These are phyloP conservation scores for Caenorhabditis sinica DNA, from an alignment of 2,888 invertebrate species.

Conservation along the genomic window DNA sequence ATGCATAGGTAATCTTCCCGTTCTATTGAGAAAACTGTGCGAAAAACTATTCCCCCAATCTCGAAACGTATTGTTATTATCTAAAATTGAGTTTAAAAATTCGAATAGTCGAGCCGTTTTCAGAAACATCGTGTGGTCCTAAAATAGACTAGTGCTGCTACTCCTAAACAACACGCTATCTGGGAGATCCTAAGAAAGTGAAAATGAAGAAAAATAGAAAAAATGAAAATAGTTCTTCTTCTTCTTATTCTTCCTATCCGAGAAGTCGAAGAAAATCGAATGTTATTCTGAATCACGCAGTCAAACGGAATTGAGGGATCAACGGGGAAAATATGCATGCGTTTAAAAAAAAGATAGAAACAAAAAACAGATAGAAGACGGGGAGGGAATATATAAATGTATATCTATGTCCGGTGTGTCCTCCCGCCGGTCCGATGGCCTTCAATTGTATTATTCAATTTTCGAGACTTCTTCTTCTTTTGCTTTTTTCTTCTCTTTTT, in stretches of 20 bases:
- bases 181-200: neutral
- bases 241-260: neutral
- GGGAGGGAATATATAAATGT: conserved; percentile 19
- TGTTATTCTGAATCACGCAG: conserved; percentile 41
- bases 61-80: too few species aligned
- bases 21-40: too few species aligned
- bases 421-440: conserved; percentile 34
- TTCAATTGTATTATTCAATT: conserved; percentile 62
- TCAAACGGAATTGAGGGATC: conserved; percentile 49
- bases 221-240: conserved; percentile 7
- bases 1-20: too few species aligned
- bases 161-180: neutral
- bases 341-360: conserved; percentile 23
- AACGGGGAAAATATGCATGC: conserved; percentile 8
- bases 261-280: conserved; percentile 15
- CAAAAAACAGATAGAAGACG: conserved; percentile 20
- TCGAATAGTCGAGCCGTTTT: neutral
- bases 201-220: neutral
- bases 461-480: conserved; percentile 23
- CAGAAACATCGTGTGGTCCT: neutral
- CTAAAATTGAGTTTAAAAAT: too few species aligned
- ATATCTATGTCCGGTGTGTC: conserved; percentile 42
- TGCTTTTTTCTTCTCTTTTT: neutral
- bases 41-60: too few species aligned
- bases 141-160: too few species aligned